Conservation (phyloP, 2,888 invertebrate genomes). For the Aphodius granarius region DNA sequence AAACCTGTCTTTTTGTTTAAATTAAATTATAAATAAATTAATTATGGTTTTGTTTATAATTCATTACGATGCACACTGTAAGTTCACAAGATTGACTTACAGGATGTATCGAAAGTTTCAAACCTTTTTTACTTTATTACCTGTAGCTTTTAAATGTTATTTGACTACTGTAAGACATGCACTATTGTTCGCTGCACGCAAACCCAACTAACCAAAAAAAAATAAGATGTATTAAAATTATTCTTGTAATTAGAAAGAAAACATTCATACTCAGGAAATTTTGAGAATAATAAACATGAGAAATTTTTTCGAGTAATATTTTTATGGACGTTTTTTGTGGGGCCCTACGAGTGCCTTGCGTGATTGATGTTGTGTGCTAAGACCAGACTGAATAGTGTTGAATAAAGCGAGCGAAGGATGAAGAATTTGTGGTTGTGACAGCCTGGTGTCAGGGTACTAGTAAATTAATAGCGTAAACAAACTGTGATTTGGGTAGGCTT, state of each 20-base stretch:
- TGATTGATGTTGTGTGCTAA: constrained; percentile 42
- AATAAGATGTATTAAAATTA: constrained; percentile 29
- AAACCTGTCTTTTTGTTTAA: not conserved
- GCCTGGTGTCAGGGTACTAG: constrained; percentile 37
- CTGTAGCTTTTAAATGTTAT: not conserved
- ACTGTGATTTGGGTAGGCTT: constrained; percentile 59
- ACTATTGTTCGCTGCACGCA: constrained; percentile 27
- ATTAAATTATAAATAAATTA: not conserved
- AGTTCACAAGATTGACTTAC: too few species aligned
- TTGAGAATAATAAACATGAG: constrained; percentile 43
- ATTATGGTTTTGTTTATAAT: not conserved
- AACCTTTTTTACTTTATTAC: constrained; percentile 16
- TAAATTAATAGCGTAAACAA: constrained; percentile 37
- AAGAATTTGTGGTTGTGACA: constrained; percentile 19
- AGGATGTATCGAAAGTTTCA: not conserved
- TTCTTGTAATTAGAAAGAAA: constrained; percentile 26
- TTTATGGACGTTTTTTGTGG: constrained; percentile 48
- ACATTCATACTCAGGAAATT: constrained; percentile 46
- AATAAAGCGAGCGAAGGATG: constrained; percentile 14
- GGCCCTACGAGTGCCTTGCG: constrained; percentile 50
- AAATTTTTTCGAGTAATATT: constrained; percentile 48
- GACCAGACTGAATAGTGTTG: constrained; percentile 34
- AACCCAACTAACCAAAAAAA: constrained; percentile 17
- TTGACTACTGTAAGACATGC: constrained; percentile 24
- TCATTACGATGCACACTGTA: not conserved